Evolutionary conservation across 2,113 vertebrate species (phyloP), one percentile per base, ranked within the genome.

Genomic region (Merops nubicus): DNA sequence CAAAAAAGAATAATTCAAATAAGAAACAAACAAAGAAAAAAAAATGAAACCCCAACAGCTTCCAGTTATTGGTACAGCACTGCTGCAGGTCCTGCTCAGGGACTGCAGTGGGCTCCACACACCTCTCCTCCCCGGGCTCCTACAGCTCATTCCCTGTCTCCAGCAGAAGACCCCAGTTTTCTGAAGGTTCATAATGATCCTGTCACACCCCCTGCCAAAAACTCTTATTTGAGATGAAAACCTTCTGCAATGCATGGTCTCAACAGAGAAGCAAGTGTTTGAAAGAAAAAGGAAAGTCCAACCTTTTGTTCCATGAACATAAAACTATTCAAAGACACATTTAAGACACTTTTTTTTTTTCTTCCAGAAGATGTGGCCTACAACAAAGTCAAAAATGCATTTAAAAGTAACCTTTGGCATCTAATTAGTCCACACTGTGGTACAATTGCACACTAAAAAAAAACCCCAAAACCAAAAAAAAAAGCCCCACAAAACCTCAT

Each of bases 41-140:
- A 36, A n/a, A 53, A n/a, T n/a, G 8, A 12, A 34, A 25, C 28
- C 42, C 8, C 25, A 13, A 96, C 88, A 93, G 96, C 93, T 98
- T 98, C 98, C 98, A 98, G 98, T 98, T 98, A 90, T 96, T 17
- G 80, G 93, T 36, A 62, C 77, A 97, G 98, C 97, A 69, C 85
- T 82, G 91, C 95, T 76, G 85, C 81, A 48, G 20, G 59, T 25
- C 13, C 88, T 96, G 92, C 56, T 60, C 53, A 7, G 56, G 77
- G 80, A 47, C 40, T 48, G 81, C 8, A 45, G 8, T 1, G 64
- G 68, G 77, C 89, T 76, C 84, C 4, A 7, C 18, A 48, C 85
- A 1, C 57, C 31, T 22, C 54, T 36, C 22, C 87, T 59, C 4
- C 9, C 67, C 14, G 47, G n/a, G 18, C 75, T 29, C 56, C 89